phyloP scores from a whole-genome alignment of 1,140 invertebrate genomes.

The Habropoda laboriosa region DNA sequence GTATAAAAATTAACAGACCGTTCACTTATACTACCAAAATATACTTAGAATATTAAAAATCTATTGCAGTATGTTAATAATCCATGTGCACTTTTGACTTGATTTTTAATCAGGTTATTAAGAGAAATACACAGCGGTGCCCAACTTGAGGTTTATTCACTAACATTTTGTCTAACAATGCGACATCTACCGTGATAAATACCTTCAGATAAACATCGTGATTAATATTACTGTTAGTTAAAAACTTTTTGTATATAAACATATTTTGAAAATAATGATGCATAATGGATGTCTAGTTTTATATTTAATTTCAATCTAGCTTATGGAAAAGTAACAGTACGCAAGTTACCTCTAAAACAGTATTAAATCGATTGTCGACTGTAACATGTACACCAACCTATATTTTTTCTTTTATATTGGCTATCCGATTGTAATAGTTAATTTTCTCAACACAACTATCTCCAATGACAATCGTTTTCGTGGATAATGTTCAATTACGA shows the following conservation, averaged over 20 bases:
- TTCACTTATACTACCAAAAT: constrained; percentile 49
- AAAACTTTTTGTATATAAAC: background rate
- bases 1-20: constrained; percentile 15
- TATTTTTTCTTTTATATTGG: constrained; percentile 30
- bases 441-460: constrained; percentile 47
- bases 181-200: constrained; percentile 21
- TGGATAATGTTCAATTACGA: constrained; percentile 58
- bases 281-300: background rate
- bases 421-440: constrained; percentile 13
- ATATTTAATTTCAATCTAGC: background rate
- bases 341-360: background rate
- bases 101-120: constrained; percentile 6
- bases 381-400: constrained; percentile 23
- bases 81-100: constrained; percentile 66
- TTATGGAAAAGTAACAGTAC: background rate
- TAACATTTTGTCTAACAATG: background rate
- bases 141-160: constrained; percentile 1
- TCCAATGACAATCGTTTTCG: constrained; percentile 74
- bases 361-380: constrained; percentile 23
- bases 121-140: constrained; percentile 5
- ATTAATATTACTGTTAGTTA: constrained; percentile 14
- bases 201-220: background rate
- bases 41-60: constrained; percentile 27
- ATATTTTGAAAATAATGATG: background rate
- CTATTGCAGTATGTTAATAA: constrained; percentile 62